Base-by-base conservation (phyloP, 2,113 vertebrate species). In the Arothron firmamentum region DNA sequence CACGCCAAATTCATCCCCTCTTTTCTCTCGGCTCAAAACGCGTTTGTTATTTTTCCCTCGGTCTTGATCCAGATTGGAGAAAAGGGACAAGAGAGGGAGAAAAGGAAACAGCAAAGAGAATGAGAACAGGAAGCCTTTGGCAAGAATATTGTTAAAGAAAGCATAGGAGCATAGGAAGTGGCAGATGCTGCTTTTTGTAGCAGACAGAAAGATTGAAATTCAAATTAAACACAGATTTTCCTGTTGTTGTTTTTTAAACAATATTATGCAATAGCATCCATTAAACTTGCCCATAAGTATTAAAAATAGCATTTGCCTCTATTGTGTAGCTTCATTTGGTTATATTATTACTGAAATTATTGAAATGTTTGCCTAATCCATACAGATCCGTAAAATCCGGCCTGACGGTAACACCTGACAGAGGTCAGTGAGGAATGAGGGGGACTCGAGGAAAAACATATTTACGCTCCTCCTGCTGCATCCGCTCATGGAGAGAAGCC, bases 401-500 rank as follows among this genome's bases (percentile, higher is more conserved):
- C 65, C 74, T 71, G 74, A 82, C 84, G 79, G 74, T 81, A 81
- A 85, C 79, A 82, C 77, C 72, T 80, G 67, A 72, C 70, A 75
- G 84, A 75, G 85, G 87, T 90, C 86, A 89, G 81, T 54, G 72
- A 82, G 79, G 83, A 65, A 67, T 59, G 60, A 81, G 72, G 71
- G 58, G 69, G 61, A 73, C 77, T 79, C 49, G 54, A 58, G n/a
- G 70, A 80, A 75, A 90, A 87, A 85, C 85, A 85, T 89, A 83
- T 91, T 85, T 84, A 81, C 85, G 79, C 59, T 85, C 77, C 70
- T 81, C 85, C 90, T 68, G 79, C 80, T 69, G 88, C 75, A 87
- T 88, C 80, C 85, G 75, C 69, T 82, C 47, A 82, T 90, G 89
- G 86, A 91, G 91, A 90, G 88, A 86, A 85, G 70, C 87, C 88